Percentiles rank a stretch among this genome's conserved stretches.
Conservation (phyloP, 2,113 vertebrate species). For the Psettodes erumei region DNA sequence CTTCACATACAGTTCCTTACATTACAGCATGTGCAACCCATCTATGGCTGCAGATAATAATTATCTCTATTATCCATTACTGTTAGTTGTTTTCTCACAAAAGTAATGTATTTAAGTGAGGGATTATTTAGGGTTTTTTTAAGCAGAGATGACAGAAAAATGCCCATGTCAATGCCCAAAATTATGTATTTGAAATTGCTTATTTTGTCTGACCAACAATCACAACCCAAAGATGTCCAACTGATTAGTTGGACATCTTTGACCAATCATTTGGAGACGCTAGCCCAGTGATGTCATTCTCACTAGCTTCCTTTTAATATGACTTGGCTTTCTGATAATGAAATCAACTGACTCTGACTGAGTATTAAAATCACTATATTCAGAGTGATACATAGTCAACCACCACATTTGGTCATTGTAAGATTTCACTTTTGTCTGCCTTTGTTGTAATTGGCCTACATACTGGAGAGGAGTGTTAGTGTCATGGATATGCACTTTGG, state of each 20-base stretch:
- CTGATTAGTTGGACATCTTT: too few relatives aligned
- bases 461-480: neutral
- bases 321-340: neutral
- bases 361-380: neutral
- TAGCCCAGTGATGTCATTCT: too few relatives aligned
- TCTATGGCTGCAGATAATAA: neutral
- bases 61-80: neutral
- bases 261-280: too few relatives aligned
- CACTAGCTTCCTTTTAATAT: too few relatives aligned
- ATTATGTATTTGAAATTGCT: neutral
- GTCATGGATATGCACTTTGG: neutral
- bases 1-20: neutral
- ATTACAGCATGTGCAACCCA: neutral
- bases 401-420: neutral
- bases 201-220: neutral
- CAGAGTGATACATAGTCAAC: neutral
- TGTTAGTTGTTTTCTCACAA: neutral
- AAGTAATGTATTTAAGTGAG: too few relatives aligned
- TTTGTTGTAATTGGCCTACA: neutral
- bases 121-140: too few relatives aligned
- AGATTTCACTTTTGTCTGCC: neutral
- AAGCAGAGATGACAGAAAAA: too few relatives aligned
- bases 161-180: neutral
- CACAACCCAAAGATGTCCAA: too few relatives aligned
- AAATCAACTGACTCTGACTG: neutral